Evolutionary conservation across 2,888 invertebrate species (phyloP), one percentile per base, ranked within the genome.

Genomic region (Luffia ferchaultella): DNA sequence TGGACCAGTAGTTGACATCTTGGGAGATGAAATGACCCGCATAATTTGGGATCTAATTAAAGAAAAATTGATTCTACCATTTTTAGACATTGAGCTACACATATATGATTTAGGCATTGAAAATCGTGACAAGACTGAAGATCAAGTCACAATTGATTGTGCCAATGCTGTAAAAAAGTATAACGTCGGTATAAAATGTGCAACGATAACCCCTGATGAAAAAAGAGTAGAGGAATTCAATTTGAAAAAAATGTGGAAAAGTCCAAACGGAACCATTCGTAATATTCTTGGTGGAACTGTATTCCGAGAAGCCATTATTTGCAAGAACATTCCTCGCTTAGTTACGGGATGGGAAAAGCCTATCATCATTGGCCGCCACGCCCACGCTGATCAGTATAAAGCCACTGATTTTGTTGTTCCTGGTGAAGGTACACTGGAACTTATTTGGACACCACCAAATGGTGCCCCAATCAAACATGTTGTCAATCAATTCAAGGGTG

Each of bases 31-130:
- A 79, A 96, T 96, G 96, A 96, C 96, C 43, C 89, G 98, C 62
- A 95, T 99, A 58, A 98, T 99, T 69, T 99, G 98, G 98, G 97
- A 98, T 67, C 88, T 94, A 41, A 99, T 99, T 63, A 99, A 98
- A 78, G 89, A 98, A 52, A 98, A 98, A 76, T 87, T 99, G 42
- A 97, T 99, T 67, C 82, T 98, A 55, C 98, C 98, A 1, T 97
- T 96, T 79, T 86, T 99, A 62, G 96, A 98, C 68, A 91, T 98
- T 60, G 96, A 98, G 70, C 77, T 98, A 51, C 96, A 98, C 68
- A 90, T 91, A 5, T 98, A 89, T 73, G 99, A 99, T 76, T 87
- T 99, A 65, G 96, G 98, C 46, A 96, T 99, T 60, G 95, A 98
- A 83, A 88, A 96, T 73, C 89, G 98, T 54, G 98, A 99, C 71